Conservation (phyloP, 2,113 vertebrate species). For the Tyto alba region DNA sequence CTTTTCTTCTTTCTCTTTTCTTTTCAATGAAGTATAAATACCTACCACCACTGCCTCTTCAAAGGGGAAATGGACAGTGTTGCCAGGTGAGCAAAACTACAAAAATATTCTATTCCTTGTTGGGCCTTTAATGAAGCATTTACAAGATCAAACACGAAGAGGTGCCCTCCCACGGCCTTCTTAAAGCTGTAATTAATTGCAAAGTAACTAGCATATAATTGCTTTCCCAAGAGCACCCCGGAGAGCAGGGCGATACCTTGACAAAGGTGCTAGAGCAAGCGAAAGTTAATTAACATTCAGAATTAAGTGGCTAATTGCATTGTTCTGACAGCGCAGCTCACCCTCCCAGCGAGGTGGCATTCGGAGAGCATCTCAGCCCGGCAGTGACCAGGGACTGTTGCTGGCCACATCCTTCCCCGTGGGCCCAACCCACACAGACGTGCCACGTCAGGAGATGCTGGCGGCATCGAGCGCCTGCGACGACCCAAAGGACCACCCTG, state of each 20-base stretch:
- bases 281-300: conserved; percentile 44
- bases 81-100: neutral
- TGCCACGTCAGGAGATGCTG: neutral
- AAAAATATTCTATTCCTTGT: neutral
- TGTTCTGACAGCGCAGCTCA: neutral
- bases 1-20: neutral
- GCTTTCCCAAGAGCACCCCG: conserved; percentile 44
- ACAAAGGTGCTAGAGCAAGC: conserved; percentile 28
- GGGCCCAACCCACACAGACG: accelerated
- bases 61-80: neutral
- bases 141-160: conserved; percentile 30
- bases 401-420: accelerated
- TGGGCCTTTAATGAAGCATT: conserved; percentile 42
- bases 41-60: neutral
- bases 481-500: neutral
- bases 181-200: conserved; percentile 59
- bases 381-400: accelerated
- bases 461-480: accelerated
- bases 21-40: neutral
- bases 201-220: conserved; percentile 47
- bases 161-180: conserved; percentile 17
- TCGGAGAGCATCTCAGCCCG: neutral
- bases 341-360: neutral
- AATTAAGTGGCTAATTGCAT: conserved; percentile 44
- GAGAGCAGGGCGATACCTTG: conserved; percentile 25